Evolutionary conservation across 2,797 vertebrate species (phyloP).

Genomic region (Melanotaenia nigrans): DNA sequence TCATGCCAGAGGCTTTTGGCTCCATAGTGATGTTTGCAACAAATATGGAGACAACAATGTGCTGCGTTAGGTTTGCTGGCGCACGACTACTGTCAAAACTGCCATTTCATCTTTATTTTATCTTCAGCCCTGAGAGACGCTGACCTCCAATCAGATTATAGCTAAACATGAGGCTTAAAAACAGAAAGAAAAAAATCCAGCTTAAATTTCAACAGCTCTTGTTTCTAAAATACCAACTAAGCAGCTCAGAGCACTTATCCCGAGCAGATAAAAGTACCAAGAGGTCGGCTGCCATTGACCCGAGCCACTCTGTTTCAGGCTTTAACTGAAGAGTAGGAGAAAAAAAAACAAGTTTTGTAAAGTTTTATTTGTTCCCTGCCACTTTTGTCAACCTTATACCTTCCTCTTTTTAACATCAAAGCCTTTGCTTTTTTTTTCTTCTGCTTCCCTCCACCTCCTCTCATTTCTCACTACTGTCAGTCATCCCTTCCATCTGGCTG

Average conservation of each 20-base stretch:
- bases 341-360: not conserved
- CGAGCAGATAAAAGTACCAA: not conserved
- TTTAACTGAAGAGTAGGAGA: not conserved
- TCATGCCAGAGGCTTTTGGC: conserved; percentile 63
- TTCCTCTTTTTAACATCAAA: conserved; percentile 18
- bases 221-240: not conserved
- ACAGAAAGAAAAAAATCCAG: not conserved
- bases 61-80: conserved; percentile 8
- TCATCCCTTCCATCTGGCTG: conserved; percentile 68
- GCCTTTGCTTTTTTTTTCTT: not conserved
- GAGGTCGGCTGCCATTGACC: not conserved
- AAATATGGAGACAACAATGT: conserved; percentile 57
- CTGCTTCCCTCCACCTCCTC: conserved; percentile 8
- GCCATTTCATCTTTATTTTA: conserved; percentile 2
- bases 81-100: conserved; percentile 1
- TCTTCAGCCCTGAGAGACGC: conserved; percentile 1
- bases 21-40: conserved; percentile 57
- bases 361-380: conserved; percentile 16
- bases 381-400: conserved; percentile 6
- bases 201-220: not conserved
- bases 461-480: conserved; percentile 29
- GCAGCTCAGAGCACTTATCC: conserved; percentile 19
- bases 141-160: conserved; percentile 13
- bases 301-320: not conserved
- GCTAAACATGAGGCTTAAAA: not conserved